phyloP scores from a whole-genome alignment of 2,797 vertebrate genomes.

The Myotis myotis region DNA sequence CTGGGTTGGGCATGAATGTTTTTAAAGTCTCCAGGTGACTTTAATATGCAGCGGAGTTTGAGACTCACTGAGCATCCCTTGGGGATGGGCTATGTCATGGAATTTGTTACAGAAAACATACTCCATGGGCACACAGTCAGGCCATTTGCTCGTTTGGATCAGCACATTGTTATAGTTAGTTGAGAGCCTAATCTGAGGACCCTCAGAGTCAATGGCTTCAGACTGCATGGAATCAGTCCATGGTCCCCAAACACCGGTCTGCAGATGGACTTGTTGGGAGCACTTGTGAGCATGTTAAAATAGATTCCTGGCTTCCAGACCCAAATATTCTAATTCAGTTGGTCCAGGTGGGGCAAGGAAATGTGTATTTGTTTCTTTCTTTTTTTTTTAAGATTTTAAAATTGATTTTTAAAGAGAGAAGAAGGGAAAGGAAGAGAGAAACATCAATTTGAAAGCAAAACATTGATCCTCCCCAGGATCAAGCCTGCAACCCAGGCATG shows the following conservation, averaged over 20 bases:
- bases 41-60: neutral
- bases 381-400: neutral
- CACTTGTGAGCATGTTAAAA: neutral
- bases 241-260: neutral
- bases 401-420: neutral
- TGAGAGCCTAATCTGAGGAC: neutral
- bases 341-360: neutral
- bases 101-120: neutral
- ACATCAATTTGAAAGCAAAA: neutral
- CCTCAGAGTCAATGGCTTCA: neutral
- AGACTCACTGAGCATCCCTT: neutral
- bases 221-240: neutral
- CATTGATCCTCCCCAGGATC: neutral
- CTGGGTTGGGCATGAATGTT: neutral
- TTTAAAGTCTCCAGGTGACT: neutral
- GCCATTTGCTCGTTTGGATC: neutral
- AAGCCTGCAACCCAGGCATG: neutral
- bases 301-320: neutral
- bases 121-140: neutral
- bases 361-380: neutral
- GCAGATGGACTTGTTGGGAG: neutral
- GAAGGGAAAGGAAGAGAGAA: neutral
- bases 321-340: constrained; percentile 10
- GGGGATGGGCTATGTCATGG: neutral
- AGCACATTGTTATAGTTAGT: neutral